A percentile compares a stretch with the other conserved stretches of the same genome.
These are phyloP conservation scores for Acanthisitta chloris DNA, from an alignment of 2,113 vertebrate species.

Conservation along the genomic window DNA sequence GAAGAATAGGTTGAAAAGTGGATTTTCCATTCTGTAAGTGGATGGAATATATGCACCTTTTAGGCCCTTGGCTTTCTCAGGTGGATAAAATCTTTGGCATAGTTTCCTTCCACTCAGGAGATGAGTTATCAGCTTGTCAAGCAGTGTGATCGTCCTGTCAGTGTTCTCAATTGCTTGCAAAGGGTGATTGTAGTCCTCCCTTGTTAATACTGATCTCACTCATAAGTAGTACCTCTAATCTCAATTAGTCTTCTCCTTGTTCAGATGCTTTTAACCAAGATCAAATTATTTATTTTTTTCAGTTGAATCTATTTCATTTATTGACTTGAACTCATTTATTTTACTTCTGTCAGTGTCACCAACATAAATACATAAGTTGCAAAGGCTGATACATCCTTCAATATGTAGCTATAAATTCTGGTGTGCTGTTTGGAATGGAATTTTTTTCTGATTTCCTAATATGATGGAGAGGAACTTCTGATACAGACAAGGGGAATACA, in stretches of 20 bases:
- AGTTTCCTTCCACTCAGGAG: not conserved
- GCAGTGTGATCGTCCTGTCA: not conserved
- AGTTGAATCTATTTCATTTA: not conserved
- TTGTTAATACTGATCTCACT: not conserved
- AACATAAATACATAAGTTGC: not conserved
- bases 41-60: not conserved
- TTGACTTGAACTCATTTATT: not conserved
- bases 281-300: not conserved
- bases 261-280: not conserved
- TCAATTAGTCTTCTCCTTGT: not conserved
- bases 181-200: not conserved
- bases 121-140: not conserved
- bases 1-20: not conserved
- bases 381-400: not conserved
- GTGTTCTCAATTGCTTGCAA: not conserved
- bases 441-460: not conserved
- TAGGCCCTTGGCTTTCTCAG: not conserved
- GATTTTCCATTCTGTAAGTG: not conserved
- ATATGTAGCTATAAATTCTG: not conserved
- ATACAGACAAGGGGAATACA: not conserved
- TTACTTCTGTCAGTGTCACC: not conserved
- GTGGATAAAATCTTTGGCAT: not conserved
- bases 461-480: not conserved
- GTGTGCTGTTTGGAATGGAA: not conserved
- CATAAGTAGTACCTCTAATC: not conserved